Evolutionary conservation across 2,888 invertebrate species (phyloP), one percentile per base, ranked within the genome.

Genomic region (Venusia cambrica): DNA sequence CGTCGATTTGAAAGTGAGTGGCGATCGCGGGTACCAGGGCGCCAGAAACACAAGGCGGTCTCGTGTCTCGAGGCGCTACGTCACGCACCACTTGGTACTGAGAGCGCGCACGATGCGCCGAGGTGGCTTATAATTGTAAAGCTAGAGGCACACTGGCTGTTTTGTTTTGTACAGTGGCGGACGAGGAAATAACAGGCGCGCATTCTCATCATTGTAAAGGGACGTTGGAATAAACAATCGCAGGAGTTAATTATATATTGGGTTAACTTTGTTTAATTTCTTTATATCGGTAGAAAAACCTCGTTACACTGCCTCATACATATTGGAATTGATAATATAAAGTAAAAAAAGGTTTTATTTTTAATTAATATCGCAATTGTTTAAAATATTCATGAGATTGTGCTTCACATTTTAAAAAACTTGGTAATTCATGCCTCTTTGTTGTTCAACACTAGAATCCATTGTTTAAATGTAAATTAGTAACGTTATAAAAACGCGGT

Each of bases 1-100:
- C 54, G 52, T 54, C 48, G 60, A 74, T 74, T 74, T 74, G 73
- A 73, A 74, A 73, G 73, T 72, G 68, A 69, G 60, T 58, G 56
- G 64, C 63, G 68, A 65, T 54, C 58, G 54, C 33, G 28, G 52
- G 55, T 69, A 73, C 73, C 44, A 74, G 58, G 73, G 63, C 55
- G 47, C 28, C 66, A 74, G 62, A 47, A 43, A 43, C 38, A 48
- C 25, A 43, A 59, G 54, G 58, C 62, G 61, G 31, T 34, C 22
- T 27, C 31, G 26, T 16, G 26, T 31, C 37, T 15, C 35, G 26
- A 40, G 30, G 20, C 37, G 28, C 30, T 29, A 38, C 38, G 39
- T 39, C 39, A 39, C 34, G 26, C 20, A 16, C 10, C 38, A 18
- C 26, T n/a, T n/a, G n/a, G n/a, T n/a, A n/a, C n/a, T n/a, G n/a